A percentile compares a stretch with the other conserved stretches of the same genome.
Evolutionary conservation across 2,113 vertebrate species (phyloP).

Genomic region (Pteruthius melanotis): DNA sequence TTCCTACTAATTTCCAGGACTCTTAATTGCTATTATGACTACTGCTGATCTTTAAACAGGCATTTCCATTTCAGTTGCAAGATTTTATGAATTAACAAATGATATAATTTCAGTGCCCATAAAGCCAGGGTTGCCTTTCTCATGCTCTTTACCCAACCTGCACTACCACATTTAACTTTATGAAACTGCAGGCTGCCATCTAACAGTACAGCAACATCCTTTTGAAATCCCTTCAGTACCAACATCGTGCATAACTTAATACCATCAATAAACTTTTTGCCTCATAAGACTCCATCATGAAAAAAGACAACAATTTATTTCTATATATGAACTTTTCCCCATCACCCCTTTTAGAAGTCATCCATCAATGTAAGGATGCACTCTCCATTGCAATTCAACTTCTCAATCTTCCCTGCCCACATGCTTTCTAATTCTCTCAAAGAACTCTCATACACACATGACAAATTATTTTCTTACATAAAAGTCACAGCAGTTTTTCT

Average conservation of each 20-base stretch:
- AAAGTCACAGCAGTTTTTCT: background rate
- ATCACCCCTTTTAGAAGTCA: background rate
- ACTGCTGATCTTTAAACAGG: background rate
- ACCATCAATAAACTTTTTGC: background rate
- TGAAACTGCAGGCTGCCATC: background rate
- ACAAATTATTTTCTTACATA: background rate
- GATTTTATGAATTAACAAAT: background rate
- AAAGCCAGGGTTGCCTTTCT: background rate
- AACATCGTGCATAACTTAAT: background rate
- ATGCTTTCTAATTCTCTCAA: background rate
- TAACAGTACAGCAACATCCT: background rate
- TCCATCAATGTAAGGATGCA: background rate
- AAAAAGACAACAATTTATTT: background rate
- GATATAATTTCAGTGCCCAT: background rate
- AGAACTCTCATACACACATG: background rate
- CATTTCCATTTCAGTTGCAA: background rate
- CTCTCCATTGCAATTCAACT: background rate
- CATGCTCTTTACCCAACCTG: background rate
- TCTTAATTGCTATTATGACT: background rate
- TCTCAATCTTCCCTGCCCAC: background rate
- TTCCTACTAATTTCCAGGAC: background rate
- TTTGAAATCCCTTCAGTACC: background rate
- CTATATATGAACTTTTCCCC: background rate
- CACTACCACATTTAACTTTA: background rate
- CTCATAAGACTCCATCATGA: background rate